Evolutionary conservation across 2,888 invertebrate genomes (phyloP).

Genomic region (Ectropis crepuscularia): DNA sequence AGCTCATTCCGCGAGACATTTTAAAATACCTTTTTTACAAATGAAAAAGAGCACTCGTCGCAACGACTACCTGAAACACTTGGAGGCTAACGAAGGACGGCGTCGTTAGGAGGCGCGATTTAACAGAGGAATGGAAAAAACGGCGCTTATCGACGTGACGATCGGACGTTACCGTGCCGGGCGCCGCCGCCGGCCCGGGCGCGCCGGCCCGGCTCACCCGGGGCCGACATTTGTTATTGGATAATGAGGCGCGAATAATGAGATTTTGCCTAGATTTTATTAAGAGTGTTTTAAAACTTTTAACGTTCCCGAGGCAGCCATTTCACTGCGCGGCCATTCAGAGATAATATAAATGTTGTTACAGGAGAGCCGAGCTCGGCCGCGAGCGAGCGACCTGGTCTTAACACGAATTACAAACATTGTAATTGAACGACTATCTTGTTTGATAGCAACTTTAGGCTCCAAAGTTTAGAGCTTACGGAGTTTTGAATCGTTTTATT

Average conservation of each 20-base stretch:
- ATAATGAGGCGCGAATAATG: constrained; percentile 44
- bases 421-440: constrained; percentile 1
- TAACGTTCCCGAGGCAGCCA: constrained; percentile 5
- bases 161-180: constrained; percentile 56
- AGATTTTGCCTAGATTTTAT: constrained; percentile 38
- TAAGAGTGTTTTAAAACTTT: constrained; percentile 25
- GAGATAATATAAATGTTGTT: constrained; percentile 11
- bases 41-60: constrained; percentile 73
- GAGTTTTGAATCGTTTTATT: too few relatives aligned
- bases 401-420: not conserved
- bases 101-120: constrained; percentile 76
- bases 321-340: not conserved
- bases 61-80: constrained; percentile 79
- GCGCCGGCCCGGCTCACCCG: constrained; percentile 3
- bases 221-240: constrained; percentile 38
- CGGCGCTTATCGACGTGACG: constrained; percentile 75
- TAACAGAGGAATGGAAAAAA: constrained; percentile 65
- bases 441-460: too few relatives aligned
- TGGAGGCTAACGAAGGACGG: constrained; percentile 70
- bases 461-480: too few relatives aligned
- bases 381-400: not conserved
- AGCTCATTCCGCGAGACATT: constrained; percentile 55
- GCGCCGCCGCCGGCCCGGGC: constrained; percentile 7
- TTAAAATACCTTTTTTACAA: constrained; percentile 64
- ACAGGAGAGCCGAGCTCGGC: constrained; percentile 6